These are phyloP conservation scores for Epinotia bilunana DNA, from an alignment of 2,888 invertebrate species.

Conservation along the genomic window DNA sequence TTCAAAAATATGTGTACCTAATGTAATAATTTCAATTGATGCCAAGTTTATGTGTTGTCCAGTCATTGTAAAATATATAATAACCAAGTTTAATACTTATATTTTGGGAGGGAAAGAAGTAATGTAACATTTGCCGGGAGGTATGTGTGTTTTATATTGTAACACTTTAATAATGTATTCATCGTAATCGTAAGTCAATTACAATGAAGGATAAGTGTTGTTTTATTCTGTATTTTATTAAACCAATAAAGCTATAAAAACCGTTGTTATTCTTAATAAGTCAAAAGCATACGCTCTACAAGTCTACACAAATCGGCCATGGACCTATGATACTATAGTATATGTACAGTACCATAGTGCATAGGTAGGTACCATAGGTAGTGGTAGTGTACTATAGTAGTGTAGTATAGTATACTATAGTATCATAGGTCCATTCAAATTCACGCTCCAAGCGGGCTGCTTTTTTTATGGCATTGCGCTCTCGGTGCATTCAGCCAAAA, in stretches of 20 bases:
- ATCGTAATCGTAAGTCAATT: conserved; percentile 45
- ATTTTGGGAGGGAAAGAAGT: conserved; percentile 21
- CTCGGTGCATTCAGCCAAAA: no score
- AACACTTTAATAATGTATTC: conserved; percentile 39
- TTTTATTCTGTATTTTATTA: conserved; percentile 44
- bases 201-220: conserved; percentile 45
- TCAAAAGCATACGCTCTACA: no score
- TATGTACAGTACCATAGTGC: no score
- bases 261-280: background rate
- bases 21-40: conserved; percentile 17
- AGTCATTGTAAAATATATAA: conserved; percentile 16
- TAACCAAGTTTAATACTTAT: conserved; percentile 36
- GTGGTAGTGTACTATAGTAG: no score
- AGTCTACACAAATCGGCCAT: no score
- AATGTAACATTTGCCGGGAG: conserved; percentile 16
- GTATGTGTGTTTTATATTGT: conserved; percentile 35
- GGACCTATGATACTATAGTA: no score
- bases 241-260: conserved; percentile 36
- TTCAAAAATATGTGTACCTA: conserved; percentile 27
- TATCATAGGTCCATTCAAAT: no score
- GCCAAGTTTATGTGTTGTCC: conserved; percentile 37
- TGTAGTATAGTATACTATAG: no score
- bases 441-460: no score
- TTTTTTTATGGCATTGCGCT: no score
- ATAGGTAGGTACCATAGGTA: no score